These are phyloP conservation scores for Ptilonorhynchus violaceus DNA, from an alignment of 2,113 vertebrate genomes.

Conservation along the genomic window DNA sequence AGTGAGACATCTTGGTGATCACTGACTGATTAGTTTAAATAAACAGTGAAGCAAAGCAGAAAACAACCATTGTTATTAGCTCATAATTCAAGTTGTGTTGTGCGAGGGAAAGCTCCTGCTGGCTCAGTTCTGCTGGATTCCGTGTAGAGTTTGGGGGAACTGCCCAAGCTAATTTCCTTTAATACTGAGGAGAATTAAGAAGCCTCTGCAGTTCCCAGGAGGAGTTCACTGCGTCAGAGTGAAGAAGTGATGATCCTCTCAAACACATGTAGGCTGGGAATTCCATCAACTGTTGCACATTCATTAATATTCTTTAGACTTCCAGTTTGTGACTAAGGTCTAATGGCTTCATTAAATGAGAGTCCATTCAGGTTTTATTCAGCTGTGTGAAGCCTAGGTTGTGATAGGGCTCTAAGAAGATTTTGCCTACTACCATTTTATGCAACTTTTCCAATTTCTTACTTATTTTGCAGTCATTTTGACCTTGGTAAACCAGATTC, in stretches of 20 bases:
- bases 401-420: not conserved
- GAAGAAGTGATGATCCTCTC: not conserved
- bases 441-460: not conserved
- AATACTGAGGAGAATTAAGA: not conserved
- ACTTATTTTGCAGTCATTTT: not conserved
- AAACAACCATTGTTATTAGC: accelerated
- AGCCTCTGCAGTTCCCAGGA: not conserved
- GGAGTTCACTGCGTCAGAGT: not conserved
- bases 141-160: not conserved
- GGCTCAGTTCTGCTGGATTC: not conserved
- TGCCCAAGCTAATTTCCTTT: not conserved
- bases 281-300: not conserved
- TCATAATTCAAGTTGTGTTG: accelerated
- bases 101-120: not conserved
- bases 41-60: not conserved
- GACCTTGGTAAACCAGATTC: not conserved
- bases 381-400: not conserved
- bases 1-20: not conserved
- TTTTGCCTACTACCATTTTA: not conserved
- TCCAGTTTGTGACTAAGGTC: not conserved
- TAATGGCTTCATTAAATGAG: not conserved
- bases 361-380: not conserved
- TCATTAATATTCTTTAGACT: not conserved
- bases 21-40: accelerated
- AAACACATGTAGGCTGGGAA: not conserved